Base-by-base conservation (phyloP, 1,140 invertebrate species). In the Manduca sexta region DNA sequence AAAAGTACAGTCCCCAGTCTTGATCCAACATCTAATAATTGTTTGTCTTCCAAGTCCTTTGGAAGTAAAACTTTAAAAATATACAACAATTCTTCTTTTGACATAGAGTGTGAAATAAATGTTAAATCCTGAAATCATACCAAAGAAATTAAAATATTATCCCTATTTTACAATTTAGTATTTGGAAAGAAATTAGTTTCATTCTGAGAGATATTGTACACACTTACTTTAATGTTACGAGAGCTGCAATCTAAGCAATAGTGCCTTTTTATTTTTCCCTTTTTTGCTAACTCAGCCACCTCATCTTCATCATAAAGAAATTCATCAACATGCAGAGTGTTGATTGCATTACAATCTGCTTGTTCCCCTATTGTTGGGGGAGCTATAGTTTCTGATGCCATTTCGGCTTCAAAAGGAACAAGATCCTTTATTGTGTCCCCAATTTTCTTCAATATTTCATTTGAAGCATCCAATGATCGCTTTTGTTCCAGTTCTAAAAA, bases 261-360 rank as follows among this genome's bases (percentile, higher is more conserved):
- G 64, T 89, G 86, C 55, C 87, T 87, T 45, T 88, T 84, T 10
- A 93, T 42, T 74, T 89, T 85, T 35, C 89, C 90, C 42, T 88
- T 77, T 56, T 91, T 88, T 49, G 88, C 86, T 4, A 93, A 66
- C 16, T 89, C 62, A 37, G 92, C 88, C n/a, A 92, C 69, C 51
- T 88, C 84, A 7, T 90, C 86, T 58, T 92, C 90, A 68, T 90
- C 88, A 84, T 92, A 93, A 1, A 93, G 76, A 73, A 94, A 94
- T 16, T 89, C 91, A 85, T 94, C 92, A 2, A 93, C 80, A 74
- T 93, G 90, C 2, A 88, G 75, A n/a, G 91, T 92, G 56, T 89
- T 86, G 5, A 69, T 55, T 38, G 84, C 63, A 46, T 87, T 74
- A 56, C 90, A 91, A 63, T 91, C 89, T 37, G 89, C 78, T 79